Base-by-base conservation (phyloP, 2,113 vertebrate genomes). In the Alethe castanea region DNA sequence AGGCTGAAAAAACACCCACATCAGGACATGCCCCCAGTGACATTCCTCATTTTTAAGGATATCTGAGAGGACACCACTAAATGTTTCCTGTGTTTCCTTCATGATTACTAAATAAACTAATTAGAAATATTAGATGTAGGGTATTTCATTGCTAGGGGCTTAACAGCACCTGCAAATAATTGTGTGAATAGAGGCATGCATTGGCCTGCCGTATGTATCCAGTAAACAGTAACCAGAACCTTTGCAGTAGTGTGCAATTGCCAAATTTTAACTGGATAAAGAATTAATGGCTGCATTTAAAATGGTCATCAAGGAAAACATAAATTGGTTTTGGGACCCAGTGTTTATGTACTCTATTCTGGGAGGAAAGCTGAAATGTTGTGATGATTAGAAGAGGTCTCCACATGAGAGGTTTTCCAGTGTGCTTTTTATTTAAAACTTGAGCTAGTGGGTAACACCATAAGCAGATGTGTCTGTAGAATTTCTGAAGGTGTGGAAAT, bases 71-170 rank as follows among this genome's bases (percentile, higher is more conserved):
- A 96, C 73, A 91, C n/a, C 59, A 89, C 81, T 71, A 94, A 95
- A 91, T 77, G 60, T 47, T 95, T 94, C 76, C 71, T 77, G 4
- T 87, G 60, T 88, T 97, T 97, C 79, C 42, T 78, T 95, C 88
- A 31, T 22, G 23, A 90, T 90, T 90, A 69, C 61, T 59, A 93
- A 95, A 87, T 48, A 42, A 86, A 59, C 70, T 94, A 83, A 94
- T 97, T 92, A 94, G 91, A 90, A 94, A 84, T 81, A 83, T 77
- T 77, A 91, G 62, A 88, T 82, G 73, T 56, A 94, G 83, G 28
- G 60, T 83, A 61, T 89, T 92, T 95, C 42, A 54, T 92, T 91
- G 70, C 81, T 94, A 65, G 47, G 36, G 60, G 72, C 54, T 57
- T 88, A 91, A 54, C 25, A 85, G 71, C 88, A 70, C 85, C 71